Evolutionary conservation across 2,888 invertebrate genomes (phyloP).

Genomic region (Panorpa germanica): DNA sequence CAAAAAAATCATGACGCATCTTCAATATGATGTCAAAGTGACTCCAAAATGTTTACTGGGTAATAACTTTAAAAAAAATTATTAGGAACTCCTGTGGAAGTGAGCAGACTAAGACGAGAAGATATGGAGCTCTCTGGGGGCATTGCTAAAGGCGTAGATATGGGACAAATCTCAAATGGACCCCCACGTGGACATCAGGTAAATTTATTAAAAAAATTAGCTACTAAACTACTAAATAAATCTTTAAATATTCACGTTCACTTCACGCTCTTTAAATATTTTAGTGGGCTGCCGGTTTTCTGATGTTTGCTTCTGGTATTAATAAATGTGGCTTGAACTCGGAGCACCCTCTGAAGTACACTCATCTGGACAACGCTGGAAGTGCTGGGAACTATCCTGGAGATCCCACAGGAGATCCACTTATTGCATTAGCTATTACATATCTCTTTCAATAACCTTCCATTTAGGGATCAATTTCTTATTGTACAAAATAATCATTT

Average conservation of each 20-base stretch:
- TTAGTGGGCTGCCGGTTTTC: slow-evolving; percentile 67
- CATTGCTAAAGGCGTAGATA: slow-evolving; percentile 64
- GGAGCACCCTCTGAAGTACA: slow-evolving; percentile 48
- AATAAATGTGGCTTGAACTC: slow-evolving; percentile 54
- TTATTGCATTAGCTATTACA: slow-evolving; percentile 43
- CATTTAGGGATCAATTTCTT: no score
- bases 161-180: slow-evolving; percentile 54
- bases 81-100: slow-evolving; percentile 74
- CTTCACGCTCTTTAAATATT: slow-evolving; percentile 10
- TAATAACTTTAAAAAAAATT: no score
- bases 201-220: no score
- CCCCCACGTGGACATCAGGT: slow-evolving; percentile 70
- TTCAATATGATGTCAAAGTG: no score
- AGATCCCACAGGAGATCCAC: slow-evolving; percentile 55
- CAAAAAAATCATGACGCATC: no score
- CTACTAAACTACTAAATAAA: no score
- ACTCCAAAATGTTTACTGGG: no score
- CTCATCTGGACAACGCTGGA: slow-evolving; percentile 67
- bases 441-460: no score
- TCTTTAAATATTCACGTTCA: slow-evolving; percentile 1
- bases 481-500: no score
- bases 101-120: slow-evolving; percentile 54
- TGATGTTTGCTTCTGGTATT: slow-evolving; percentile 65
- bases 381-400: slow-evolving; percentile 52
- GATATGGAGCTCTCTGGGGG: slow-evolving; percentile 47